Conservation (phyloP, 2,113 vertebrate genomes). For the Isichthys henryi region DNA sequence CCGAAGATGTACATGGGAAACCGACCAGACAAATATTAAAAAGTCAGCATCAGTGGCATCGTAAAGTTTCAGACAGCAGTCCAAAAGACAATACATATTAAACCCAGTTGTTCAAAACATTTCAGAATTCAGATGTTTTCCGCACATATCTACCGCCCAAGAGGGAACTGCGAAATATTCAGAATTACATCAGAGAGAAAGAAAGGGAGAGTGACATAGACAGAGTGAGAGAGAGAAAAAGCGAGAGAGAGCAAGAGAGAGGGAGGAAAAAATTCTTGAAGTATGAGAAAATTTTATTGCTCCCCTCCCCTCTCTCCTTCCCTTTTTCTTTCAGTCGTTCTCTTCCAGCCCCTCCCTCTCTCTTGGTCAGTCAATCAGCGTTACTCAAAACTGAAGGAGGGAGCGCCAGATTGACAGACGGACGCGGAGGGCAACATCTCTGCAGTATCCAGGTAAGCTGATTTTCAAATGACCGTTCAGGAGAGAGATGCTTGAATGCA, state of each 20-base stretch:
- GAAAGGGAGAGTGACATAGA: constrained; percentile 23
- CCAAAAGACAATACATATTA: constrained; percentile 22
- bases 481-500: not conserved
- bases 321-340: constrained; percentile 24
- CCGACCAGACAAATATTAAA: not conserved
- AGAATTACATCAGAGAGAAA: constrained; percentile 54
- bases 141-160: constrained; percentile 43
- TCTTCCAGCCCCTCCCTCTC: constrained; percentile 16
- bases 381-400: constrained; percentile 14
- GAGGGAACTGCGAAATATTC: constrained; percentile 46
- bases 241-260: constrained; percentile 29
- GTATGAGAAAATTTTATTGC: constrained; percentile 58
- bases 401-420: constrained; percentile 19
- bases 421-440: constrained; percentile 20
- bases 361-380: constrained; percentile 39
- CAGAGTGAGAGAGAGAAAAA: constrained; percentile 23
- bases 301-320: constrained; percentile 38
- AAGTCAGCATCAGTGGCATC: not conserved
- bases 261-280: constrained; percentile 60
- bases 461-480: not conserved
- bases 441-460: constrained; percentile 34
- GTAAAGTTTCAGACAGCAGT: constrained; percentile 21
- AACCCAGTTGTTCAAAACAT: constrained; percentile 30
- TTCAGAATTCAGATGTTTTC: constrained; percentile 57
- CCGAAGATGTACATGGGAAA: not conserved